These are phyloP conservation scores for Paracyclopina nana DNA, from an alignment of 1,140 invertebrate species.

Conservation along the genomic window DNA sequence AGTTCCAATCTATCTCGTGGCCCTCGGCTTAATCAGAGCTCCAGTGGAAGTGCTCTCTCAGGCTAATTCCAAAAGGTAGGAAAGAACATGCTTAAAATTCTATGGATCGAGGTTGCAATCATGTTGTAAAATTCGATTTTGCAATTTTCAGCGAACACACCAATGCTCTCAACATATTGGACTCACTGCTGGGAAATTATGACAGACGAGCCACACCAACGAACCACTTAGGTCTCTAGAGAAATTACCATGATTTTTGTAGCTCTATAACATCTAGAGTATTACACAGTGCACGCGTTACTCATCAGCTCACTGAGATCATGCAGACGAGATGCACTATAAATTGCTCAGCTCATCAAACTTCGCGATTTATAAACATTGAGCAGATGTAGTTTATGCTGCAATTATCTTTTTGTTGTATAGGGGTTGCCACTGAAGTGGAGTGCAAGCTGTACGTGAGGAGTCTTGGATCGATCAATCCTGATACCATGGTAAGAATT, in stretches of 20 bases:
- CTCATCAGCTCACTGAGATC: no score
- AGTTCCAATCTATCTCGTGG: no score
- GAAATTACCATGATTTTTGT: no score
- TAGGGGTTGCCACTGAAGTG: conserved; percentile 1
- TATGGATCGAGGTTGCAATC: no score
- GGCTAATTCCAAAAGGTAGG: no score
- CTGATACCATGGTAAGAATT: conserved; percentile 7
- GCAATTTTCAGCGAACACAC: not conserved
- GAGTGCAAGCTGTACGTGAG: conserved; percentile 1
- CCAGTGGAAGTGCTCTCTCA: no score
- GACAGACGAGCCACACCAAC: conserved; percentile 30
- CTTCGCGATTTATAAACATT: not conserved
- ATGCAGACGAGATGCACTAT: no score
- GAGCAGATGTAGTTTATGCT: not conserved
- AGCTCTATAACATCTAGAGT: no score
- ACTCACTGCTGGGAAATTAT: conserved; percentile 28
- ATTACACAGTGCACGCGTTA: no score
- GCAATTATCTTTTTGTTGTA: not conserved
- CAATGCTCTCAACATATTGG: conserved; percentile 25
- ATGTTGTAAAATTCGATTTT: no score
- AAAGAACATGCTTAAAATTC: no score
- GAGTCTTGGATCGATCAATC: conserved; percentile 9
- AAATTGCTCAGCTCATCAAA: not conserved
- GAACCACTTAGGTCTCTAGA: conserved; percentile 25
- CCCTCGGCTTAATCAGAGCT: no score